Evolutionary conservation across 1,140 invertebrate genomes (phyloP).

Genomic region (Caenorhabditis latens): DNA sequence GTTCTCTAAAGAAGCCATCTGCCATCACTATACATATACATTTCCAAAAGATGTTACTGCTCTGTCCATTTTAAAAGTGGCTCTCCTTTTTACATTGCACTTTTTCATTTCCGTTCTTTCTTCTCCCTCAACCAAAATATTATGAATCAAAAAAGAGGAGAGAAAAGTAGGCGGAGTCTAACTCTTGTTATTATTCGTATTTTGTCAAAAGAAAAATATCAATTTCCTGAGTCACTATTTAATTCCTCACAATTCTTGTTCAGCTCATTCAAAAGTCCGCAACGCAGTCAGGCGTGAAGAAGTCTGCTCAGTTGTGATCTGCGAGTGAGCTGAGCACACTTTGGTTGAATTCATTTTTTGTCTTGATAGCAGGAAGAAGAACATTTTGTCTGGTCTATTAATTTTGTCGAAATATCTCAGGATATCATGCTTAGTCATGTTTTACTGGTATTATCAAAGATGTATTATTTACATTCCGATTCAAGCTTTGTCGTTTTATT

Average conservation of each 20-base stretch:
- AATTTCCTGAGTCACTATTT: neutral
- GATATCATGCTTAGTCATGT: neutral
- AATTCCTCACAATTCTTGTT: neutral
- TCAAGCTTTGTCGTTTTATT: neutral
- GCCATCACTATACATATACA: no score
- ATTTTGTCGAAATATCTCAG: no score
- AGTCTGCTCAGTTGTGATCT: neutral
- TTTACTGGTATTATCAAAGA: neutral
- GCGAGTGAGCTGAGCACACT: neutral
- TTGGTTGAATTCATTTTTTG: neutral
- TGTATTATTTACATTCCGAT: neutral
- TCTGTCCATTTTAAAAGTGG: no score
- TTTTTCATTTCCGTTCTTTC: no score
- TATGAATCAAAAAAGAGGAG: no score
- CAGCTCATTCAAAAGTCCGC: neutral
- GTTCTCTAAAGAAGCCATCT: no score
- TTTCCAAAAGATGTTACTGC: no score
- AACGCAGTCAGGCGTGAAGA: neutral
- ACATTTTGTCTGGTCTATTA: no score
- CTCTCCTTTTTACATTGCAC: no score
- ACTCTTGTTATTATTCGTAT: neutral
- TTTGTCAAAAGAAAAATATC: constrained; percentile 6
- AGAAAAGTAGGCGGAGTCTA: neutral
- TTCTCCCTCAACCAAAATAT: no score
- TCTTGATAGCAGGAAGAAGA: neutral